These are phyloP conservation scores for Coracopsis vasa DNA, from an alignment of 2,113 vertebrate species.

Conservation along the genomic window DNA sequence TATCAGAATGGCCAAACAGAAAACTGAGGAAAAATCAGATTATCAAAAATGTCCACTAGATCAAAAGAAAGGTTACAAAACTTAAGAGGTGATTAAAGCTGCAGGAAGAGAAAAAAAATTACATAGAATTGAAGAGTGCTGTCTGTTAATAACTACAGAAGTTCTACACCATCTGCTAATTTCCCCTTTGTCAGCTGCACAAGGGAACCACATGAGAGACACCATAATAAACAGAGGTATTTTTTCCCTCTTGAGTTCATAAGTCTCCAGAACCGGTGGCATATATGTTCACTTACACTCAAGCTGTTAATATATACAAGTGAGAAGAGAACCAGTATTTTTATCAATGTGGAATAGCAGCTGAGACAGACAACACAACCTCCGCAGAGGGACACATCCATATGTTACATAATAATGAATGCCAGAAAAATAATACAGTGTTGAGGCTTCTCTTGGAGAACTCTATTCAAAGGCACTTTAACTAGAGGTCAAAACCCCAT, in stretches of 20 bases:
- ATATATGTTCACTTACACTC: conserved; percentile 59
- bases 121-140: neutral
- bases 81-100: neutral
- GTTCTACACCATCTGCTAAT: conserved; percentile 37
- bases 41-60: neutral
- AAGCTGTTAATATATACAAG: conserved; percentile 62
- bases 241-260: conserved; percentile 32
- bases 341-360: conserved; percentile 66
- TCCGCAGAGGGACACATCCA: conserved; percentile 47
- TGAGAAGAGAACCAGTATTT: conserved; percentile 60
- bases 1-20: neutral
- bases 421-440: conserved; percentile 43
- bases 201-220: conserved; percentile 37
- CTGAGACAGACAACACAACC: conserved; percentile 67
- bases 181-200: conserved; percentile 10
- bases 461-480: neutral
- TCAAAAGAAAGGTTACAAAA: neutral
- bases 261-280: conserved; percentile 42
- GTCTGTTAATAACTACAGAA: conserved; percentile 9
- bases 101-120: neutral
- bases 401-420: conserved; percentile 40
- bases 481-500: neutral
- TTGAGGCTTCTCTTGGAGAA: neutral
- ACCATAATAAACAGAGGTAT: conserved; percentile 39
- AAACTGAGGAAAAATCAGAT: neutral